Evolutionary conservation across 2,113 vertebrate species (phyloP).

Genomic region (Mixornis gularis): DNA sequence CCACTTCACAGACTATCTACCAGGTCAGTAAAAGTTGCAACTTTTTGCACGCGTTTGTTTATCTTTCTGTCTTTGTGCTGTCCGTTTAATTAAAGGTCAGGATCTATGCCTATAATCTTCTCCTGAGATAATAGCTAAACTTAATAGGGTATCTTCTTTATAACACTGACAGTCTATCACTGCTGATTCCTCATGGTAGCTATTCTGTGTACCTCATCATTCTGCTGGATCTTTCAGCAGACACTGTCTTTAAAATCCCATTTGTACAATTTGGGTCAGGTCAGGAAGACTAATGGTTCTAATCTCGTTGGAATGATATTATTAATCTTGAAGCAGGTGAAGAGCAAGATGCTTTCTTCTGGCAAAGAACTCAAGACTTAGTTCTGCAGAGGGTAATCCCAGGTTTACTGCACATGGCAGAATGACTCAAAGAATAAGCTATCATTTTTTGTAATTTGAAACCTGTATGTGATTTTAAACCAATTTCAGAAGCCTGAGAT

Average conservation of each 20-base stretch:
- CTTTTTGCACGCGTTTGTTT: slow-evolving; percentile 44
- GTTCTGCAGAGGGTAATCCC: slow-evolving; percentile 36
- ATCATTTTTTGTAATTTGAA: slow-evolving; percentile 41
- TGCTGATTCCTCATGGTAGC: slow-evolving; percentile 56
- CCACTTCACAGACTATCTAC: not conserved
- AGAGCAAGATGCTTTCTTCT: slow-evolving; percentile 42
- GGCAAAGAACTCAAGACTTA: slow-evolving; percentile 39
- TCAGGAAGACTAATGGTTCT: slow-evolving; percentile 73
- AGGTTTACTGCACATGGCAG: not conserved
- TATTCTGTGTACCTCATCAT: slow-evolving; percentile 62
- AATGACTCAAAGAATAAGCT: slow-evolving; percentile 46
- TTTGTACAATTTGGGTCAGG: slow-evolving; percentile 71
- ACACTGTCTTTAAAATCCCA: slow-evolving; percentile 73
- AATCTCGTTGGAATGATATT: slow-evolving; percentile 68
- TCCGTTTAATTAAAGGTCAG: slow-evolving; percentile 54
- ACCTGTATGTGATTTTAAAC: slow-evolving; percentile 12
- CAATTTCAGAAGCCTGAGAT: slow-evolving; percentile 10
- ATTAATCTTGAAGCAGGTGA: slow-evolving; percentile 69
- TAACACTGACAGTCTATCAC: slow-evolving; percentile 58
- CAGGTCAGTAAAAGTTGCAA: not conserved
- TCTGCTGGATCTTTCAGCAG: slow-evolving; percentile 55
- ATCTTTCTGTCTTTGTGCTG: slow-evolving; percentile 2
- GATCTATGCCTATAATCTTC: slow-evolving; percentile 70
- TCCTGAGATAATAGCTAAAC: slow-evolving; percentile 65
- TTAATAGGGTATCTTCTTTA: slow-evolving; percentile 63